phyloP scores from a whole-genome alignment of 1,140 invertebrate species.

The Lasioglossum baleicum region DNA sequence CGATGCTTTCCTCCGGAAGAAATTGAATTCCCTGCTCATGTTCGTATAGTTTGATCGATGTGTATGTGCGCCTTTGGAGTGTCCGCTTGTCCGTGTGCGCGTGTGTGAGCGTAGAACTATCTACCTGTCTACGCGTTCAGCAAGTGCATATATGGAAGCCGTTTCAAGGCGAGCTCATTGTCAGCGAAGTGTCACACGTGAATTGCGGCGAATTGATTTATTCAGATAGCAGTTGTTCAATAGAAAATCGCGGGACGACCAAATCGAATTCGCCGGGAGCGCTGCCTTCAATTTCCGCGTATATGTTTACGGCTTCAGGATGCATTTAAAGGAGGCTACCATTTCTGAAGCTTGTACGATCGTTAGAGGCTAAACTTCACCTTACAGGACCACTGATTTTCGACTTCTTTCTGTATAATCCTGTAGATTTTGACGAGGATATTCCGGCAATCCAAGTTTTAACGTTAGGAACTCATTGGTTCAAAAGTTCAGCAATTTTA shows the following conservation, averaged over 20 bases:
- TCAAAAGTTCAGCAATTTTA: too few species aligned
- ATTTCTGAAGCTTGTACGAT: constrained; percentile 7
- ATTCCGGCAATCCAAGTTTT: too few species aligned
- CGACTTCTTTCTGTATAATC: too few species aligned
- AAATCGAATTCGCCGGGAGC: constrained; percentile 23
- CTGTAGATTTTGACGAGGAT: too few species aligned
- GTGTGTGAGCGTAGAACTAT: background rate
- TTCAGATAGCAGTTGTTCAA: constrained; percentile 40
- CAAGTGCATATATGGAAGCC: constrained; percentile 37
- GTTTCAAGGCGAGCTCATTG: constrained; percentile 46
- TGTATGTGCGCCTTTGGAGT: too few species aligned
- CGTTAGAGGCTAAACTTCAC: too few species aligned
- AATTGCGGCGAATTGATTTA: constrained; percentile 50
- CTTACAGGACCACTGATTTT: too few species aligned
- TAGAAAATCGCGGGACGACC: constrained; percentile 41
- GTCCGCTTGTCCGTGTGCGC: too few species aligned
- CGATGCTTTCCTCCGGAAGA: constrained; percentile 20
- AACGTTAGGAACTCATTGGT: too few species aligned
- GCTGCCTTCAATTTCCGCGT: constrained; percentile 31
- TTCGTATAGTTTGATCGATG: constrained; percentile 8
- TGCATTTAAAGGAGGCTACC: constrained; percentile 10
- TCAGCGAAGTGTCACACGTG: constrained; percentile 43
- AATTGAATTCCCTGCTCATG: constrained; percentile 40
- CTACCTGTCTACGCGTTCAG: constrained; percentile 24
- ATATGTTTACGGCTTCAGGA: constrained; percentile 20